Percentiles rank a stretch among this genome's conserved stretches.
These are phyloP conservation scores for Nipponacmea schrenckii DNA, from an alignment of 2,888 invertebrate genomes.

Conservation along the genomic window DNA sequence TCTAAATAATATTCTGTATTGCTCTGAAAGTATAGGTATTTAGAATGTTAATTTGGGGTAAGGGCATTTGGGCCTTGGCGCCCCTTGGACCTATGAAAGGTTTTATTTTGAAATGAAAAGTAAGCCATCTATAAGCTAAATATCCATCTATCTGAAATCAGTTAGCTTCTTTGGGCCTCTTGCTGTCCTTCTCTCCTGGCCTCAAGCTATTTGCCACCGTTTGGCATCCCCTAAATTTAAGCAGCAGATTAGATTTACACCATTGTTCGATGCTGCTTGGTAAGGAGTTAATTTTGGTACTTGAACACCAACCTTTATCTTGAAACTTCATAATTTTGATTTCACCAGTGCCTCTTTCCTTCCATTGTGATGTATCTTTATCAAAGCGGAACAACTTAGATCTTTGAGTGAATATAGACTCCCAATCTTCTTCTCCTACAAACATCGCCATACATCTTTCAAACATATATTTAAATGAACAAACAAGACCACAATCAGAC, in stretches of 20 bases:
- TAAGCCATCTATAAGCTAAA: too few relatives aligned
- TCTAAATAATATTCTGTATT: conserved; percentile 66
- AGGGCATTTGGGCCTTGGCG: too few relatives aligned
- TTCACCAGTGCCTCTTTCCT: conserved; percentile 87
- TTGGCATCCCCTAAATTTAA: neutral
- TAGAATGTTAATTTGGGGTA: too few relatives aligned
- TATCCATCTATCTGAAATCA: too few relatives aligned
- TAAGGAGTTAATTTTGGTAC: too few relatives aligned
- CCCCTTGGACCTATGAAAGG: too few relatives aligned
- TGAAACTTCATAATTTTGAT: conserved; percentile 78
- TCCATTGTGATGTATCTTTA: conserved; percentile 81
- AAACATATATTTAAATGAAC: too few relatives aligned
- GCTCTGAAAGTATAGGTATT: conserved; percentile 66
- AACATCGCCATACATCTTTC: neutral
- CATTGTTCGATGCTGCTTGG: too few relatives aligned
- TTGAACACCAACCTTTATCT: conserved; percentile 33
- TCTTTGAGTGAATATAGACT: conserved; percentile 78
- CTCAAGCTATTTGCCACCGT: neutral
- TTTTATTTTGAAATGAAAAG: too few relatives aligned
- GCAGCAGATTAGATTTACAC: neutral
- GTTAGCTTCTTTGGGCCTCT: too few relatives aligned
- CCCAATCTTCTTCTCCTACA: conserved; percentile 89
- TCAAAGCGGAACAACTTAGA: conserved; percentile 85
- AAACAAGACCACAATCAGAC: too few relatives aligned
- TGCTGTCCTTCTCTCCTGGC: too few relatives aligned